Evolutionary conservation across 2,797 vertebrate genomes (phyloP).

Genomic region (Salarias fasciatus): DNA sequence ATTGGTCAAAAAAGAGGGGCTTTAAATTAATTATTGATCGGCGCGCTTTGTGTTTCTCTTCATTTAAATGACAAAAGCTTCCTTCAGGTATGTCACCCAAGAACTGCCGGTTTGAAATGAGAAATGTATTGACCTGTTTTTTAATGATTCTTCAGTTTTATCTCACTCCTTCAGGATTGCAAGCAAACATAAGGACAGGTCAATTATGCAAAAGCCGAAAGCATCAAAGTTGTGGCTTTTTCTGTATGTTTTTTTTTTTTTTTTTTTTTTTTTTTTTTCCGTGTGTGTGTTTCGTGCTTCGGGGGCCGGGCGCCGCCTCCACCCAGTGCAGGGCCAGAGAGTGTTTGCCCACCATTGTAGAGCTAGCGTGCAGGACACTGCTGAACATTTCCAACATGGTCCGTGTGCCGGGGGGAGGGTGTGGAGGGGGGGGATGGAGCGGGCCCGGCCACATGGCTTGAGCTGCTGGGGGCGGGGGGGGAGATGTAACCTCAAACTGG

Average conservation of each 20-base stretch:
- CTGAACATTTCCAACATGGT: slow-evolving; percentile 48
- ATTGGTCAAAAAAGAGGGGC: slow-evolving; percentile 53
- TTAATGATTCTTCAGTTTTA: slow-evolving; percentile 63
- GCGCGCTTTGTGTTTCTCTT: slow-evolving; percentile 63
- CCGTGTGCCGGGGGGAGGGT: slow-evolving; percentile 36
- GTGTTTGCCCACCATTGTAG: slow-evolving; percentile 23
- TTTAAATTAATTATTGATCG: slow-evolving; percentile 79
- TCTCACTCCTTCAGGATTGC: slow-evolving; percentile 44
- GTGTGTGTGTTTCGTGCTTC: too few species aligned
- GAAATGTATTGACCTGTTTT: slow-evolving; percentile 75
- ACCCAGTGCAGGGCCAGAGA: slow-evolving; percentile 19
- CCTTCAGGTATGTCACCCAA: slow-evolving; percentile 66
- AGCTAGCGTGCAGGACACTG: slow-evolving; percentile 38
- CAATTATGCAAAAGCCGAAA: slow-evolving; percentile 39
- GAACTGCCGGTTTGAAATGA: slow-evolving; percentile 68
- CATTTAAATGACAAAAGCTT: slow-evolving; percentile 66
- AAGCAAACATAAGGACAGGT: slow-evolving; percentile 40
- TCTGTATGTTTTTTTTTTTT: not conserved
- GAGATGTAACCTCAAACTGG: slow-evolving; percentile 47
- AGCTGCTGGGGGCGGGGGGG: slow-evolving; percentile 72
- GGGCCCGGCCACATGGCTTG: slow-evolving; percentile 63
- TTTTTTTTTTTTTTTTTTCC: not conserved
- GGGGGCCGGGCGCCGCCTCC: slow-evolving; percentile 2
- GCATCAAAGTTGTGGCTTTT: not conserved
- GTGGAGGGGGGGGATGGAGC: slow-evolving; percentile 10